Percentiles rank a stretch among this genome's conserved stretches.
Conservation (phyloP, 2,797 vertebrate species). For the Tragopan temminckii region DNA sequence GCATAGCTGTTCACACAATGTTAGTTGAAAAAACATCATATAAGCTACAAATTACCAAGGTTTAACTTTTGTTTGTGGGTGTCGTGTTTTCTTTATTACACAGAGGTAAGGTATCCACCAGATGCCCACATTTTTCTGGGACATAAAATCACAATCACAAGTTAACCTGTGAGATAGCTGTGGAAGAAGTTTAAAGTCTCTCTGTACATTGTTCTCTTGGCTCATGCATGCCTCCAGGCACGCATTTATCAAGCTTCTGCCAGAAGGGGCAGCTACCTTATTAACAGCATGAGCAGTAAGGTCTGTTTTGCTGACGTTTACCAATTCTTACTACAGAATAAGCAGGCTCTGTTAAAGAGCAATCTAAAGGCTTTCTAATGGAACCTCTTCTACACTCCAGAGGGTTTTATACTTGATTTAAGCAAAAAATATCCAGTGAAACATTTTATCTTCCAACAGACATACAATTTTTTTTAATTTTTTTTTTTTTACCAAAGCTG, state of each 20-base stretch:
- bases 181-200: not conserved
- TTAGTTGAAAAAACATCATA: not conserved
- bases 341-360: not conserved
- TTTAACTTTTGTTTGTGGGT: not conserved
- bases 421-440: not conserved
- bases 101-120: not conserved
- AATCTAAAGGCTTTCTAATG: not conserved
- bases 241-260: not conserved
- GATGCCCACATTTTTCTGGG: not conserved
- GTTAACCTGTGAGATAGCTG: not conserved
- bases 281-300: not conserved
- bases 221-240: not conserved
- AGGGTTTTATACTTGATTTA: not conserved
- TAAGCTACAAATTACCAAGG: no score
- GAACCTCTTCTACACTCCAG: not conserved
- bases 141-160: not conserved
- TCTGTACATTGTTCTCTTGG: not conserved
- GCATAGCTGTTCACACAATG: not conserved
- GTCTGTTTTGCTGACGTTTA: not conserved
- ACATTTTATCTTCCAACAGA: not conserved
- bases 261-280: not conserved
- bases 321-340: not conserved
- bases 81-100: not conserved
- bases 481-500: slow-evolving; percentile 90
- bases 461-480: not conserved